Evolutionary conservation across 92 coral and sea anemone genomes (phyloP), one percentile per base, ranked within the genome.

Genomic region (Chrysogorgia sp.): DNA sequence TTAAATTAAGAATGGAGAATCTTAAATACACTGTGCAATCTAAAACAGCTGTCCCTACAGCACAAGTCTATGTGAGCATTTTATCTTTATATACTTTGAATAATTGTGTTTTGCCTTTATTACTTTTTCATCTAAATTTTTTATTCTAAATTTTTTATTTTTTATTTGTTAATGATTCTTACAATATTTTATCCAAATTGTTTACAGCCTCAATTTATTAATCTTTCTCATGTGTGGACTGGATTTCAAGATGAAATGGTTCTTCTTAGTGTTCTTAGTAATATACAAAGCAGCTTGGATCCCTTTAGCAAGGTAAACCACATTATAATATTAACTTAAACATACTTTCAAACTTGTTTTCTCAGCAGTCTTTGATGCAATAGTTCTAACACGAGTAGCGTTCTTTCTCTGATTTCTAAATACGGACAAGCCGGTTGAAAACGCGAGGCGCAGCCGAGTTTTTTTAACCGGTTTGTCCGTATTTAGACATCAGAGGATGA

Each of bases 211-310:
- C 98, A 94, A 82, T 94, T 94, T 71, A 94, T 94, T 69, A 94
- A 90, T 34, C 80, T 94, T 61, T 91, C 98, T 14, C 98, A 94
- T 67, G 47, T 94, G 15, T 94, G 98, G 98, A 91, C 92, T 41
- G 98, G 98, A 29, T 94, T 94, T 74, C 98, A 94, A 63, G 98
- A 94, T 59, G 98, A 94, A 74, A 94, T 94, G 98, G 98, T 94
- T 2, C 88, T 94, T 19, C 88, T 94, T 19, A 94, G 98, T 82
- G 98, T 94, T 23, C 96, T 94, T 34, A 94, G 98, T 55, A 94
- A 94, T 68, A 94, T 94, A 58, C 91, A 91, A 24, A 96, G 92
- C 37, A 94, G 98, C 59, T 68, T 94, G 71, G 98, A 86, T 58
- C 98, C 98, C 2, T 94, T 91, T 60, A 87, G 97, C 32, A 94